Evolutionary conservation across 2,113 vertebrate species (phyloP).

Genomic region (Xenopus borealis): DNA sequence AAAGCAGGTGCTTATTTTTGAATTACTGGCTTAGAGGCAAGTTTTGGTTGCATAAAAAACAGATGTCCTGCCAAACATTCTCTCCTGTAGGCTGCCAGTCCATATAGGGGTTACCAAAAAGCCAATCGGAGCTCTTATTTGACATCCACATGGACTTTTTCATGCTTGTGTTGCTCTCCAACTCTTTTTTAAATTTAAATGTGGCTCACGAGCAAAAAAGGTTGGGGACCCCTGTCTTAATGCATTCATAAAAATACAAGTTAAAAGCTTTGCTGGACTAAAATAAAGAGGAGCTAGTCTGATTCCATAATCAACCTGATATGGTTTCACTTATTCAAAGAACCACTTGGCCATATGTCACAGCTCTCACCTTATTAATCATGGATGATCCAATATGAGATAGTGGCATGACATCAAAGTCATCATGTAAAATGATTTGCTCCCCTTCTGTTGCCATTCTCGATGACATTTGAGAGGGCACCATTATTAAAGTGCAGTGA

Average conservation of each 20-base stretch:
- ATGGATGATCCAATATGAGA: conserved; percentile 37
- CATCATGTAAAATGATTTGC: conserved; percentile 34
- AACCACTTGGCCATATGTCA: conserved; percentile 24
- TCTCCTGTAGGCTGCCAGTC: no score
- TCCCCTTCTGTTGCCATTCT: conserved; percentile 14
- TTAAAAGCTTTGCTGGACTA: conserved; percentile 38
- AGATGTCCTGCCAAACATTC: no score
- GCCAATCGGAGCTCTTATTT: no score
- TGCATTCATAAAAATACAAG: conserved; percentile 23
- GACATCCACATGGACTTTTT: no score
- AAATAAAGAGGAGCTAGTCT: conserved; percentile 42
- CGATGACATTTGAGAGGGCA: conserved; percentile 30
- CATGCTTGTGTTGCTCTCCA: no score
- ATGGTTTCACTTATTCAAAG: conserved; percentile 46
- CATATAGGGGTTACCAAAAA: no score
- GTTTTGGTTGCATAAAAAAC: no score
- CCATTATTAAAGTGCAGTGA: conserved; percentile 28
- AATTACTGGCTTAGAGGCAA: no score
- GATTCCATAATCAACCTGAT: conserved; percentile 44
- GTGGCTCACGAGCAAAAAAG: no score
- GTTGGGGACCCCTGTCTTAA: no score
- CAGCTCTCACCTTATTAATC: conserved; percentile 48
- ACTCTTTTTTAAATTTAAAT: no score
- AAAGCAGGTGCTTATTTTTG: no score
- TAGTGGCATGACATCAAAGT: conserved; percentile 40